Conservation (phyloP, 2,797 vertebrate species). For the Clarias platycephalus region DNA sequence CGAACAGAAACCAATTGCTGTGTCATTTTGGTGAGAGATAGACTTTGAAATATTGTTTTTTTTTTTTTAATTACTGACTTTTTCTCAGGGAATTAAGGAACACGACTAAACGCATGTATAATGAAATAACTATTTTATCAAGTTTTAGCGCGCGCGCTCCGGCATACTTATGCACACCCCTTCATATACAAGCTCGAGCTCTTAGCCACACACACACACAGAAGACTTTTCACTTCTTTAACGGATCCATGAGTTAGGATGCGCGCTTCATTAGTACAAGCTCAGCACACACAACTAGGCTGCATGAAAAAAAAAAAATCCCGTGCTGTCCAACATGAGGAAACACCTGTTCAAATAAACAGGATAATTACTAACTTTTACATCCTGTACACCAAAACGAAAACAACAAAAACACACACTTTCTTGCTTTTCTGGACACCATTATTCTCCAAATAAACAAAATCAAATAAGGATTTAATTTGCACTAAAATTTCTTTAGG, state of each 20-base stretch:
- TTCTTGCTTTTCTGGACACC: neutral
- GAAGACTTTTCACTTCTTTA: neutral
- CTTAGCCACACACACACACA: neutral
- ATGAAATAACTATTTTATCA: conserved; percentile 25
- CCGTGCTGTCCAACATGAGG: conserved; percentile 44
- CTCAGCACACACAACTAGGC: neutral
- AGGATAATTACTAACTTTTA: conserved; percentile 58
- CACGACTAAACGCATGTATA: conserved; percentile 39
- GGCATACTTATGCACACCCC: neutral
- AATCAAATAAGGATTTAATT: neutral
- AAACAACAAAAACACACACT: neutral
- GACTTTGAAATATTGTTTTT: conserved; percentile 1
- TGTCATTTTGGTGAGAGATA: conserved; percentile 3
- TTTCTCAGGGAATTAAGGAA: conserved; percentile 44
- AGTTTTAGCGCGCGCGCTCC: conserved; percentile 25
- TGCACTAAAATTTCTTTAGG: neutral
- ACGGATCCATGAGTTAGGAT: neutral
- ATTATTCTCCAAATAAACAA: neutral
- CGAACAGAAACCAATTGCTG: neutral
- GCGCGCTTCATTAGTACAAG: neutral
- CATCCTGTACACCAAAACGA: conserved; percentile 60
- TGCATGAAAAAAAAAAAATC: neutral
- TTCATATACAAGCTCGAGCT: neutral
- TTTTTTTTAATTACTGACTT: conserved; percentile 47
- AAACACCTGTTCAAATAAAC: conserved; percentile 78